Base-by-base conservation (phyloP, 2,888 invertebrate species). In the Drosophila pseudotakahashii region DNA sequence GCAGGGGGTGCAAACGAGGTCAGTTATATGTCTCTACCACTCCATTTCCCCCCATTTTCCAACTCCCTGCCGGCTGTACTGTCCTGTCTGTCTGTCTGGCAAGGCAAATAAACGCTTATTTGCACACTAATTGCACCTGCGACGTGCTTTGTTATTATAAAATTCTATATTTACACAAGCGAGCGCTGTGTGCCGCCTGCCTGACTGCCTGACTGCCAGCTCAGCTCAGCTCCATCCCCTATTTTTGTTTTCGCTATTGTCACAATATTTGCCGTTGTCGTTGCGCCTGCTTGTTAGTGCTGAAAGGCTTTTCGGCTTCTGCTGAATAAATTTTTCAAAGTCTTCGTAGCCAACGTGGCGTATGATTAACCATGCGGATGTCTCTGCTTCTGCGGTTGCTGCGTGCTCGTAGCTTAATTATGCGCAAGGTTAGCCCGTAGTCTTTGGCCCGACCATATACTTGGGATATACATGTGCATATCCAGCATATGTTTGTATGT, bases 61-160 rank as follows among this genome's bases (percentile, higher is more conserved):
- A 36, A 13, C 34, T 26, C 32, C 13, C 44, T 44, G 4, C 19
- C 13, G 32, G 19, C 26, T 60, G 61, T 47, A 34, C 44, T 41
- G 39, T 30, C 7, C 30, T 47, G 55, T 37, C 32, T 47, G 26
- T 36, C 62, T 41, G 42, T 42, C 66, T 70, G 67, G 61, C 30
- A 45, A 74, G 68, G 79, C 85, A 84, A 84, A 87, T 87, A 84
- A 84, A 87, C 88, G 87, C 77, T 84, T 84, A 87, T 84, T 84
- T 84, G 84, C 88, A 80, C 87, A 84, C 84, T 84, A 84, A 84
- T 84, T 84, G 87, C 84, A 84, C 87, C 87, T 87, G 87, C 77
- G 85, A 87, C 85, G 88, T 87, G 84, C 87, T 84, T 84, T 87
- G 84, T 87, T 84, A 87, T 84, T 84, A 81, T 87, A 87, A 81